phyloP scores from a whole-genome alignment of 2,113 vertebrate genomes.

The Lamprologus callipterus region DNA sequence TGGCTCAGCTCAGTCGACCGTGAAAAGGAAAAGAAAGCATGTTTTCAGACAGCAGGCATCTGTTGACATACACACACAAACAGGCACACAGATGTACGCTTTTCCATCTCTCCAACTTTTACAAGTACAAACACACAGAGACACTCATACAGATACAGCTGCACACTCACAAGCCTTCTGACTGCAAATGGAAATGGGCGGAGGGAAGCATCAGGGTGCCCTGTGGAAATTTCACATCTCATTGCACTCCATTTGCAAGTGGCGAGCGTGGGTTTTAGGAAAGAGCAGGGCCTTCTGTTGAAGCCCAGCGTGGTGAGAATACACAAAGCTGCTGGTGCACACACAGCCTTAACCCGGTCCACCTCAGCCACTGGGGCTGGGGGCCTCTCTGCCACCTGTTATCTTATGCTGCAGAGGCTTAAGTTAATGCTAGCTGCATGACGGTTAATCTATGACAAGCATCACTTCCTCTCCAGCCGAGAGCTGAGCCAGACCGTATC shows the following conservation, averaged over 20 bases:
- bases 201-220: conserved; percentile 51
- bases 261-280: conserved; percentile 54
- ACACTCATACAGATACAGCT: conserved; percentile 35
- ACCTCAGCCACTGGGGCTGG: background rate
- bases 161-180: conserved; percentile 38
- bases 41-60: conserved; percentile 51
- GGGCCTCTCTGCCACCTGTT: conserved; percentile 53
- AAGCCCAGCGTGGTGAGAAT: conserved; percentile 34
- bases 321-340: conserved; percentile 37
- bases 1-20: conserved; percentile 24
- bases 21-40: background rate
- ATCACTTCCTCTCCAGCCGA: conserved; percentile 38
- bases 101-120: conserved; percentile 11
- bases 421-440: conserved; percentile 53
- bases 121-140: background rate
- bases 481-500: conserved; percentile 32
- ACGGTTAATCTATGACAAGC: conserved; percentile 52
- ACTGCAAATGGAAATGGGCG: conserved; percentile 58
- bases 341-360: conserved; percentile 13
- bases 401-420: conserved; percentile 41
- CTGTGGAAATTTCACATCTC: conserved; percentile 72
- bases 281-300: conserved; percentile 51
- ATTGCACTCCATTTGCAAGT: conserved; percentile 71
- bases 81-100: conserved; percentile 30
- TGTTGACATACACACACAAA: conserved; percentile 38